Conservation (phyloP, 2,113 vertebrate genomes). For the Xenopus laevis region DNA sequence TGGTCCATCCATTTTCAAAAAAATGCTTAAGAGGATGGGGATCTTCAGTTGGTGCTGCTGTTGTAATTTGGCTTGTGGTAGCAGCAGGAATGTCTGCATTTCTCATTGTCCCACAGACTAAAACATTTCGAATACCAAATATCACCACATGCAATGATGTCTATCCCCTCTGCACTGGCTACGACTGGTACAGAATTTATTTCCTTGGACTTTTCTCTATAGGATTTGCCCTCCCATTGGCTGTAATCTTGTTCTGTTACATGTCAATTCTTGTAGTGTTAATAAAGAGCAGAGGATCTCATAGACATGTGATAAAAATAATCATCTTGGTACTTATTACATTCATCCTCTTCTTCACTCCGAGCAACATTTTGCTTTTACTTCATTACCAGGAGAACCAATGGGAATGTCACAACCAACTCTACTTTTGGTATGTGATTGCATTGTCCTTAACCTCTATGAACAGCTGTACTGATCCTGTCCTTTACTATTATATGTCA, state of each 20-base stretch:
- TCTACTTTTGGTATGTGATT: constrained; percentile 43
- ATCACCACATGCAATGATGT: constrained; percentile 50
- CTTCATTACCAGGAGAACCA: constrained; percentile 36
- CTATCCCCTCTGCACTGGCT: neutral
- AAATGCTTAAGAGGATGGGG: neutral
- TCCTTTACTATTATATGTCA: constrained; percentile 53
- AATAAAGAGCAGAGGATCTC: constrained; percentile 16
- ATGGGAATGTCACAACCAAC: neutral
- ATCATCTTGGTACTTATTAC: constrained; percentile 50
- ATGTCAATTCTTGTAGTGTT: constrained; percentile 42
- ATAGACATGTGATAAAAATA: constrained; percentile 26
- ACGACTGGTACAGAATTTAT: constrained; percentile 26
- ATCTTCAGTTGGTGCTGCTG: neutral
- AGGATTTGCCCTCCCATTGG: constrained; percentile 51
- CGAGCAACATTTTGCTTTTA: constrained; percentile 57
- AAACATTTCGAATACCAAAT: neutral
- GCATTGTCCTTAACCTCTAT: constrained; percentile 46
- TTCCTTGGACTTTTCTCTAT: constrained; percentile 49
- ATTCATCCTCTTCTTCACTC: constrained; percentile 55
- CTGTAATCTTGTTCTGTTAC: constrained; percentile 51
- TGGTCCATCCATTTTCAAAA: constrained; percentile 51
- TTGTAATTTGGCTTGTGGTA: constrained; percentile 52
- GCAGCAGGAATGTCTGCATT: constrained; percentile 43
- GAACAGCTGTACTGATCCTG: constrained; percentile 58
- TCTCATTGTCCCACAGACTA: constrained; percentile 40